Conservation (phyloP, 2,888 invertebrate genomes). For the Diaprepes abbreviatus region DNA sequence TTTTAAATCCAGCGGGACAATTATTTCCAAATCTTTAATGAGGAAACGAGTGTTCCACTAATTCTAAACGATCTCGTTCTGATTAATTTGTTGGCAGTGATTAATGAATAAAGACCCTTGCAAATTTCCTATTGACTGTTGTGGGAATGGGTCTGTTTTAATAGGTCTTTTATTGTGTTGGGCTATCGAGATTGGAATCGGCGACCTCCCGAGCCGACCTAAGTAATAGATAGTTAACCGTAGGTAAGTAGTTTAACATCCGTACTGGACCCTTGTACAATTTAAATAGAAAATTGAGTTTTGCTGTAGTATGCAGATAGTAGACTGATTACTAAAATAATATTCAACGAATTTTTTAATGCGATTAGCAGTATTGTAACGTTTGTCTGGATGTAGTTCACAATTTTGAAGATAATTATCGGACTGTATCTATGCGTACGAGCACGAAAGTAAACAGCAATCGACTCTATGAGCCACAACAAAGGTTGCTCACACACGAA, state of each 20-base stretch:
- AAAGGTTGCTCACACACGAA: no score
- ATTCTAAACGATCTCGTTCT: constrained; percentile 42
- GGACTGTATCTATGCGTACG: no score
- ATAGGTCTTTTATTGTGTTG: constrained; percentile 18
- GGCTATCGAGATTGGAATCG: constrained; percentile 10
- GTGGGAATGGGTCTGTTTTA: constrained; percentile 36
- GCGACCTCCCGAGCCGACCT: neutral
- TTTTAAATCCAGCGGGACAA: constrained; percentile 43
- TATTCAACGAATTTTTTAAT: no score
- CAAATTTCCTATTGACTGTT: constrained; percentile 36
- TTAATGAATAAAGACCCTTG: constrained; percentile 41
- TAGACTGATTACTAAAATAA: no score
- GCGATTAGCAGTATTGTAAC: no score
- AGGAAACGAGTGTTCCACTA: constrained; percentile 48
- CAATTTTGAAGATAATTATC: no score
- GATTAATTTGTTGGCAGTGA: constrained; percentile 47
- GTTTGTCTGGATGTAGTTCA: no score
- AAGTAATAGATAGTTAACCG: constrained; percentile 4
- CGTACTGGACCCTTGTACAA: neutral
- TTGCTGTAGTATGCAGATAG: no score
- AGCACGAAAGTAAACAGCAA: no score
- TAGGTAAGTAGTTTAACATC: constrained; percentile 1
- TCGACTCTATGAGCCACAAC: no score
- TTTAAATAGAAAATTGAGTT: neutral
- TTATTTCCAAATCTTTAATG: constrained; percentile 49